Evolutionary conservation across 2,797 vertebrate genomes (phyloP).

Genomic region (Odontamblyopus lacepedii): DNA sequence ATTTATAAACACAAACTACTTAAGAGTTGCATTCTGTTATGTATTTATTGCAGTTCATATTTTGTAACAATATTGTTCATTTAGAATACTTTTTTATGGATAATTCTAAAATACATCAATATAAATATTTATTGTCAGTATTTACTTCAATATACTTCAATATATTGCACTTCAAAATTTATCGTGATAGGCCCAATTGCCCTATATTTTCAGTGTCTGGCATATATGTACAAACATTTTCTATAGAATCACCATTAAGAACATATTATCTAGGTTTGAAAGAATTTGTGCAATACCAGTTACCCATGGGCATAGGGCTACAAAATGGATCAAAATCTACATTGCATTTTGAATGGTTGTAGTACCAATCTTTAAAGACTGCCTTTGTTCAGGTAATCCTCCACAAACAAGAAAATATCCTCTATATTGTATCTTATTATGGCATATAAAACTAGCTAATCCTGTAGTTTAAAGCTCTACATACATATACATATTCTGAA

Average conservation of each 20-base stretch:
- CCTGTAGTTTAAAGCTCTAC: neutral
- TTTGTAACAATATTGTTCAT: no score
- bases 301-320: neutral
- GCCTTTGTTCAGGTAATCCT: neutral
- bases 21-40: no score
- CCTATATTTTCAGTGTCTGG: neutral
- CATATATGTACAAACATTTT: neutral
- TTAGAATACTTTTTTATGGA: no score
- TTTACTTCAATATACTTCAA: no score
- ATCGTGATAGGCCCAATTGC: neutral
- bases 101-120: no score
- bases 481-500: neutral
- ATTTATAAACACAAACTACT: no score
- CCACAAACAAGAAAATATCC: no score
- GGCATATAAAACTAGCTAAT: neutral
- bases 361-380: neutral
- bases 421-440: neutral
- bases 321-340: neutral
- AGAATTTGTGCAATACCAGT: neutral
- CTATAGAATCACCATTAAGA: neutral
- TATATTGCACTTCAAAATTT: no score
- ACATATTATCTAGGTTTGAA: neutral
- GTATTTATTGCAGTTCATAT: no score
- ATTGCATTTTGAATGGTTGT: neutral
- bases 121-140: no score